A percentile compares a stretch with the other conserved stretches of the same genome.
phyloP scores from a whole-genome alignment of 2,888 invertebrate species.

The Charanyca ferruginea region DNA sequence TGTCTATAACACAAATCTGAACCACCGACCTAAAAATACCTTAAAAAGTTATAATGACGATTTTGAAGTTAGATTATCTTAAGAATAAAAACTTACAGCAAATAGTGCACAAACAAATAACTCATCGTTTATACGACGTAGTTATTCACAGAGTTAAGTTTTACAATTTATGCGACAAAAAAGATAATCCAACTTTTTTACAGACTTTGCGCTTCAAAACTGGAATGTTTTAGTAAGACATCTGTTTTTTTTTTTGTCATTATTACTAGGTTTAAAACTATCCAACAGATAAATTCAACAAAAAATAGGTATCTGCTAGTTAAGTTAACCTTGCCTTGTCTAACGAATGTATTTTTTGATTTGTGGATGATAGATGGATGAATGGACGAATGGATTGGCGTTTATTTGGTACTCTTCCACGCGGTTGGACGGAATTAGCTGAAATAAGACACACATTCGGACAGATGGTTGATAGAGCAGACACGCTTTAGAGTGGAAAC shows the following conservation, averaged over 20 bases:
- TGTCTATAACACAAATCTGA: background rate
- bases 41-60: background rate
- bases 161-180: slow-evolving; percentile 52
- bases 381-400: too few relatives aligned
- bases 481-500: too few relatives aligned
- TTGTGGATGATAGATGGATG: too few relatives aligned
- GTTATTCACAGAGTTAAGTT: slow-evolving; percentile 51
- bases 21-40: background rate
- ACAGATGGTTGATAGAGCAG: too few relatives aligned
- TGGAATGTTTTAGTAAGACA: slow-evolving; percentile 16
- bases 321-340: too few relatives aligned
- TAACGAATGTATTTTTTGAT: too few relatives aligned
- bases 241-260: background rate
- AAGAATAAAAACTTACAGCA: slow-evolving; percentile 17
- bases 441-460: too few relatives aligned
- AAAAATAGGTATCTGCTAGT: too few relatives aligned
- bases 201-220: slow-evolving; percentile 19
- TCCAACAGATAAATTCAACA: background rate
- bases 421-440: too few relatives aligned
- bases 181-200: slow-evolving; percentile 39
- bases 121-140: slow-evolving; percentile 53
- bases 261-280: background rate
- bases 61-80: background rate
- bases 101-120: slow-evolving; percentile 59
- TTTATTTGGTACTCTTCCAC: too few relatives aligned